Evolutionary conservation across 2,797 vertebrate species (phyloP).

Genomic region (Ctenopoma kingsleyae): DNA sequence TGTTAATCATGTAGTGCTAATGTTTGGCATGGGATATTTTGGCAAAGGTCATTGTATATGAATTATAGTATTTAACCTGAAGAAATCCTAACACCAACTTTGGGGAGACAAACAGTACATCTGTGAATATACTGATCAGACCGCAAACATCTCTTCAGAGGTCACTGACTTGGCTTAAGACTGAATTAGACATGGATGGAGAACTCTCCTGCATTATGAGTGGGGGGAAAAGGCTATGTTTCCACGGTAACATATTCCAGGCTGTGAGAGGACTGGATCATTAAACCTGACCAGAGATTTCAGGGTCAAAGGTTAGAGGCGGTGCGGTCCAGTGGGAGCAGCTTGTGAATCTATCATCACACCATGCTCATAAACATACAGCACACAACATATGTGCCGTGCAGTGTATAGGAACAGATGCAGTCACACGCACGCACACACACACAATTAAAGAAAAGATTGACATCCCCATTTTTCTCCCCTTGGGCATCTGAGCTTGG

Average conservation of each 20-base stretch:
- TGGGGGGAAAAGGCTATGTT: slow-evolving; percentile 52
- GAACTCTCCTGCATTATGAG: slow-evolving; percentile 73
- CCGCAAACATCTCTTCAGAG: slow-evolving; percentile 72
- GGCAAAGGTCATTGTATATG: slow-evolving; percentile 40
- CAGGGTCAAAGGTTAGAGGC: slow-evolving; percentile 79
- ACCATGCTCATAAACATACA: slow-evolving; percentile 68
- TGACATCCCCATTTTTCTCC: slow-evolving; percentile 37
- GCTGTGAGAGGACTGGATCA: slow-evolving; percentile 75
- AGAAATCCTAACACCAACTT: slow-evolving; percentile 48
- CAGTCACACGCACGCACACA: not conserved
- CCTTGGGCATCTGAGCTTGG: slow-evolving; percentile 35
- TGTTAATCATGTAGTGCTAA: slow-evolving; percentile 6
- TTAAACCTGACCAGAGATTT: slow-evolving; percentile 79
- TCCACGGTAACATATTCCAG: slow-evolving; percentile 78
- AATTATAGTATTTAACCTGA: slow-evolving; percentile 58
- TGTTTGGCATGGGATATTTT: slow-evolving; percentile 15
- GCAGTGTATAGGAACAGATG: slow-evolving; percentile 2
- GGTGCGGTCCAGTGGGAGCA: slow-evolving; percentile 54
- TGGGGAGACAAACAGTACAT: slow-evolving; percentile 45
- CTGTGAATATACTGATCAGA: slow-evolving; percentile 58
- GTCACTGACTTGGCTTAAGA: slow-evolving; percentile 75
- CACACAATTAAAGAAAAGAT: slow-evolving; percentile 63
- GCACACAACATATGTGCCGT: slow-evolving; percentile 15
- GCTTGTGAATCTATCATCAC: slow-evolving; percentile 71
- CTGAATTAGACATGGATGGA: slow-evolving; percentile 78